Percentiles rank a stretch among this genome's conserved stretches.
Evolutionary conservation across 2,888 invertebrate genomes (phyloP).

Genomic region (Zootermopsis nevadensis): DNA sequence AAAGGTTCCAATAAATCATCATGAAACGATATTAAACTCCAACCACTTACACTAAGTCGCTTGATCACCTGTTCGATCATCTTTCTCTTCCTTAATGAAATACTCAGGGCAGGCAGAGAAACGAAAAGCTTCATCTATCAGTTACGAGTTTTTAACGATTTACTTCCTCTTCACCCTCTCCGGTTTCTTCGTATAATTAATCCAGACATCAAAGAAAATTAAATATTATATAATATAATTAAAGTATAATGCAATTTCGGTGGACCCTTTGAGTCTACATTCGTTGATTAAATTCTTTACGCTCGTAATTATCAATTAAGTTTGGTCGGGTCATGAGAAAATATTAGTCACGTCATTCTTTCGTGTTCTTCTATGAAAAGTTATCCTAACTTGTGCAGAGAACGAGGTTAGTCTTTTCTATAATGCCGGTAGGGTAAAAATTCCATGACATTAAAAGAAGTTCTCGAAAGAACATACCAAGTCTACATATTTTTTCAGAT

Average conservation of each 20-base stretch:
- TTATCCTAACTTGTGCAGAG: no score
- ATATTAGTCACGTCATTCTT: background rate
- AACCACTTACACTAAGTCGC: no score
- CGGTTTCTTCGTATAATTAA: background rate
- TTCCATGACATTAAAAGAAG: no score
- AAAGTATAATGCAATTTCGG: background rate
- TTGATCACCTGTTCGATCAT: no score
- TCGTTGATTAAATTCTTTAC: conserved; percentile 1
- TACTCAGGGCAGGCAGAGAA: background rate
- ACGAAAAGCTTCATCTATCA: background rate
- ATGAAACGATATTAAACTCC: no score
- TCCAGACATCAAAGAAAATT: background rate
- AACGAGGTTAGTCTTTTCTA: no score
- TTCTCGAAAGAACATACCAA: no score
- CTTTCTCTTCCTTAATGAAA: no score
- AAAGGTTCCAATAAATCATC: no score
- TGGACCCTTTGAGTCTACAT: background rate
- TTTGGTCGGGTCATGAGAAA: background rate
- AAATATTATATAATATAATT: background rate
- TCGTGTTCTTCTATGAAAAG: no score
- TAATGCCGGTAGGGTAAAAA: no score
- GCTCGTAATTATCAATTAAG: background rate
- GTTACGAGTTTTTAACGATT: background rate
- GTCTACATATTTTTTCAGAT: no score
- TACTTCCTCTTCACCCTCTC: background rate